These are phyloP conservation scores for Frankliniella fusca DNA, from an alignment of 2,888 invertebrate genomes.

Conservation along the genomic window DNA sequence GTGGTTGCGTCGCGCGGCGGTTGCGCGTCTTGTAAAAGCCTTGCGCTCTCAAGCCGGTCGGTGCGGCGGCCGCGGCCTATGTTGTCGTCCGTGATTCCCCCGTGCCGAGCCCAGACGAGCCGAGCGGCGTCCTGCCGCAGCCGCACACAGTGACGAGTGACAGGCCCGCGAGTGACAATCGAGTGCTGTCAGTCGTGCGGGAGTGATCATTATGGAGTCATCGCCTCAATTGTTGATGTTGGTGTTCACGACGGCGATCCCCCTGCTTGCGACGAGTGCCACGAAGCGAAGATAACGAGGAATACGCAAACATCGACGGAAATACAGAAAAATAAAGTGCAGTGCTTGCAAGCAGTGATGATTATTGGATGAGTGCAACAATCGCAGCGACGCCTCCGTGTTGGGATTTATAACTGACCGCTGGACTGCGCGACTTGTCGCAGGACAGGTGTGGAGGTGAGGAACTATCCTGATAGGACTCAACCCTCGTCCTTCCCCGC, in stretches of 20 bases:
- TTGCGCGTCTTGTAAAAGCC: not conserved
- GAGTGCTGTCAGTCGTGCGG: not conserved
- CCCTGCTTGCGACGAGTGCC: not conserved
- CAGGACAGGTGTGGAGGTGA: not conserved
- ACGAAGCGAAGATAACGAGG: constrained; percentile 23
- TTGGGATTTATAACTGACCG: not conserved
- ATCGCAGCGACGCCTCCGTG: not conserved
- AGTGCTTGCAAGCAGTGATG: not conserved
- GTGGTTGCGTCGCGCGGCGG: constrained; percentile 8
- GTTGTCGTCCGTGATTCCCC: constrained; percentile 36
- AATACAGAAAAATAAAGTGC: not conserved
- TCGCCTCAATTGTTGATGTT: not conserved
- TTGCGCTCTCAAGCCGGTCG: not conserved
- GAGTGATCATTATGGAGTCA: constrained; percentile 17
- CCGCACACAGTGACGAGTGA: constrained; percentile 9
- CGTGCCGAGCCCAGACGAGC: constrained; percentile 35
- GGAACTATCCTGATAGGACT: not conserved
- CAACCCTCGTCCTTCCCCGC: too few relatives aligned
- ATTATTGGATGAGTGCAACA: constrained; percentile 13
- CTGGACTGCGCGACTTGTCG: constrained; percentile 34
- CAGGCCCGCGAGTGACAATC: constrained; percentile 46
- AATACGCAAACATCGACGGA: constrained; percentile 20
- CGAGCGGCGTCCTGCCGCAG: constrained; percentile 6
- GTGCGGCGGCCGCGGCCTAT: not conserved
- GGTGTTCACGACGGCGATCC: not conserved